These are phyloP conservation scores for Plecotus auritus DNA, from an alignment of 2,113 vertebrate genomes.

Conservation along the genomic window DNA sequence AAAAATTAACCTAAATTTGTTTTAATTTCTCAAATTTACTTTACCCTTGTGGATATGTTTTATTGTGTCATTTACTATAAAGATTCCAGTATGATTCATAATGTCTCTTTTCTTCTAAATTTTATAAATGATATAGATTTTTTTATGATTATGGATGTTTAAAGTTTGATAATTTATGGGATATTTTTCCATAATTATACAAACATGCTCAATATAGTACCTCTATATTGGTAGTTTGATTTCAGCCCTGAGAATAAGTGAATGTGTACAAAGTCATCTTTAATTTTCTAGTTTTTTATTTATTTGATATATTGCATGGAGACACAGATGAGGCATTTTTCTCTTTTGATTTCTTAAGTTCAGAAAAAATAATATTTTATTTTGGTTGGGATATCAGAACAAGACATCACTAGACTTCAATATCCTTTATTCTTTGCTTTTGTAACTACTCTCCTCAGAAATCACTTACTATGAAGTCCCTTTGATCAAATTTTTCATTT, in stretches of 20 bases:
- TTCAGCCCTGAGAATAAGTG: not conserved
- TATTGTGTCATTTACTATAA: not conserved
- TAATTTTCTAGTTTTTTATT: constrained; percentile 16
- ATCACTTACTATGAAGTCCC: not conserved
- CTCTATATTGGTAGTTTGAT: not conserved
- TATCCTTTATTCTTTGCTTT: constrained; percentile 40
- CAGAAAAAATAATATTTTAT: constrained; percentile 46
- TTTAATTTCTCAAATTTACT: not conserved
- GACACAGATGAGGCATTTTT: not conserved
- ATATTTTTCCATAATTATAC: not conserved
- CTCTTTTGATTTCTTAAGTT: constrained; percentile 52
- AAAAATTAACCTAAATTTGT: constrained; percentile 31
- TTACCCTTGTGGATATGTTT: not conserved
- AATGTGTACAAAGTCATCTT: not conserved
- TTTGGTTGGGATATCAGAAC: constrained; percentile 46
- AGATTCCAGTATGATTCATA: not conserved
- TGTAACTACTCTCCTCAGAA: not conserved
- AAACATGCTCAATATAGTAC: not conserved
- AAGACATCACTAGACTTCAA: constrained; percentile 52
- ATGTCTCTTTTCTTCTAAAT: not conserved
- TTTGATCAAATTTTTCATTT: not conserved
- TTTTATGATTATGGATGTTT: constrained; percentile 38
- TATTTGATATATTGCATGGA: not conserved
- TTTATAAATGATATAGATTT: not conserved
- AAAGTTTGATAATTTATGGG: not conserved